Evolutionary conservation across 2,113 vertebrate genomes (phyloP).

Genomic region (Proterorhinus semilunaris): DNA sequence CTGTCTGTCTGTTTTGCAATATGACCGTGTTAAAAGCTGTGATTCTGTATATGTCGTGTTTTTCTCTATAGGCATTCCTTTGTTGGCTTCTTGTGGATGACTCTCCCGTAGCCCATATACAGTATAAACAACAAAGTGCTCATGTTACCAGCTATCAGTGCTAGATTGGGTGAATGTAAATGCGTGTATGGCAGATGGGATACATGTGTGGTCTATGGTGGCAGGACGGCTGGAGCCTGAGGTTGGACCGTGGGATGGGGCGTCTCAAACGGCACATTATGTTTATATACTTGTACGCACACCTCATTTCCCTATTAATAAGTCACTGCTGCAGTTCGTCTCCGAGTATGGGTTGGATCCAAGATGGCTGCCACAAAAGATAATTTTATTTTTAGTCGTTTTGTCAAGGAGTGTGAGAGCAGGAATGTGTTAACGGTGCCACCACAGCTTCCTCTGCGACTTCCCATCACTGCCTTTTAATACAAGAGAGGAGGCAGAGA

Average conservation of each 20-base stretch:
- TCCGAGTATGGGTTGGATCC: constrained; percentile 17
- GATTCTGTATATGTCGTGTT: neutral
- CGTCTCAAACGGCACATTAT: constrained; percentile 35
- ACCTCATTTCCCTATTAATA: constrained; percentile 64
- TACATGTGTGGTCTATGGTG: constrained; percentile 77
- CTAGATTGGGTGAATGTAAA: constrained; percentile 18
- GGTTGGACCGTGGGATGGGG: constrained; percentile 33
- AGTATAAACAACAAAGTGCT: constrained; percentile 30
- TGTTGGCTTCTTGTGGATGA: constrained; percentile 45
- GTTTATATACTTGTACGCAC: constrained; percentile 22
- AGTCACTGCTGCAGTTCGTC: constrained; percentile 47
- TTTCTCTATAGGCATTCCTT: constrained; percentile 24
- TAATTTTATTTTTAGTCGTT: constrained; percentile 54
- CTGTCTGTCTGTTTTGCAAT: too few species aligned
- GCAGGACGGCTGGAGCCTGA: constrained; percentile 67
- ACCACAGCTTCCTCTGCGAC: constrained; percentile 71
- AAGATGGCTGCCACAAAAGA: constrained; percentile 16
- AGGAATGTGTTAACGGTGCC: constrained; percentile 73
- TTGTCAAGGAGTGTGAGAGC: constrained; percentile 43
- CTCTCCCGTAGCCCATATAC: constrained; percentile 36
- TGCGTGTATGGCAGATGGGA: constrained; percentile 71
- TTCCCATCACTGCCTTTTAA: constrained; percentile 48
- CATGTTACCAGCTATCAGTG: constrained; percentile 39
- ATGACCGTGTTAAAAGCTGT: too few species aligned
- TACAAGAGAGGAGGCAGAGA: constrained; percentile 25